Percentiles rank a stretch among this genome's conserved stretches.
phyloP scores from a whole-genome alignment of 2,113 vertebrate genomes.

The Spermophilus dauricus region DNA sequence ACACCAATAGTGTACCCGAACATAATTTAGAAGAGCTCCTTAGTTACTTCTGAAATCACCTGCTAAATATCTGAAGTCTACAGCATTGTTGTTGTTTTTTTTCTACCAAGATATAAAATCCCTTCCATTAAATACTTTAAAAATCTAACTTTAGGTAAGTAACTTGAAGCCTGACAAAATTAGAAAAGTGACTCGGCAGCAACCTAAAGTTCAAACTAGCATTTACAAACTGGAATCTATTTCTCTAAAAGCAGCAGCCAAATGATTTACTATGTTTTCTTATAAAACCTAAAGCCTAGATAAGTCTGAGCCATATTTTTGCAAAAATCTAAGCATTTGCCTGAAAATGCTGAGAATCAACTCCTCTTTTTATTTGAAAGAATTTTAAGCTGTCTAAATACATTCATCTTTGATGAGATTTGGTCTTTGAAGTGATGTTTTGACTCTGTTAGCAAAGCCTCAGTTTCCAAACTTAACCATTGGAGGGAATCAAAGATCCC shows the following conservation, averaged over 20 bases:
- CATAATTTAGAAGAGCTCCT: background rate
- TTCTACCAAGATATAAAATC: background rate
- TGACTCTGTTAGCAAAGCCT: conserved; percentile 4
- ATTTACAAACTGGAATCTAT: conserved; percentile 20
- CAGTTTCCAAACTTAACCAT: background rate
- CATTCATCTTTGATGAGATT: background rate
- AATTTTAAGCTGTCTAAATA: background rate
- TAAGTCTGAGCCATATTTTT: background rate
- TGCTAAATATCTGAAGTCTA: background rate
- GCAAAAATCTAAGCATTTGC: background rate
- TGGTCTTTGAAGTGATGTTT: background rate
- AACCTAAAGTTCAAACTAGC: background rate
- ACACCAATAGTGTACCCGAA: fast-evolving
- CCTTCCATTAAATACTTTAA: conserved; percentile 11
- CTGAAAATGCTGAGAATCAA: background rate
- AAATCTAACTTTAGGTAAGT: conserved; percentile 75
- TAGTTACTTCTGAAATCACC: background rate
- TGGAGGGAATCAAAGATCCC: background rate
- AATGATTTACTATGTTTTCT: background rate
- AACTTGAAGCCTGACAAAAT: conserved; percentile 77
- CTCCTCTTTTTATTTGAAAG: conserved; percentile 5
- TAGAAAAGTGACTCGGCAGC: background rate
- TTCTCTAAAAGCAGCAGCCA: background rate
- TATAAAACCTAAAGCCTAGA: background rate
- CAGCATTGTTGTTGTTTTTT: background rate